Base-by-base conservation (phyloP, 2,888 invertebrate species). In the Dryocosmus kuriphilus region DNA sequence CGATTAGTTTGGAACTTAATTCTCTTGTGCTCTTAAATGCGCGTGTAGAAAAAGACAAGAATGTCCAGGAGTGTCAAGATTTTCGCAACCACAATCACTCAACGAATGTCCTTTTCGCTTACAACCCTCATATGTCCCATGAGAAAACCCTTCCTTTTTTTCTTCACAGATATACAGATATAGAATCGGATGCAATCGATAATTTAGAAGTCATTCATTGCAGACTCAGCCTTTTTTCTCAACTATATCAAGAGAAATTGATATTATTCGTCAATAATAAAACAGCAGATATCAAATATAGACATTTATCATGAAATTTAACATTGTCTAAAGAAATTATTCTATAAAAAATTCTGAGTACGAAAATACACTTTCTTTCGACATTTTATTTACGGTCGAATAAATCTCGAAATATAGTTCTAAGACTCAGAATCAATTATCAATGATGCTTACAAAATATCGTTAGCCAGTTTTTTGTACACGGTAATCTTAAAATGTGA, bases 41-140 rank as follows among this genome's bases (percentile, higher is more conserved):
- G 61, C 62, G 76, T 81, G 85, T 80, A 83, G 82, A 81, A 83
- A 85, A 81, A 78, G 75, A 80, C 79, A 85, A 85, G 86, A 79
- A 87, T 87, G 87, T 88, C 86, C 86, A 86, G 87, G 82, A 84
- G 87, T 86, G 91, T 91, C 91, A 90, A 88, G 90, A 90, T 88
- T 87, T 85, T 85, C 83, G 89, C 86, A 89, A 87, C 90, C 90
- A 90, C 91, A 91, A 91, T 91, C 91, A 91, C 87, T 91, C 91
- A 91, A n/a, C n/a, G 87, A 86, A 85, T 89, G 91, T 91, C 91
- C 87, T 90, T 89, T 87, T 88, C 90, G 88, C 85, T 91, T 90
- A 91, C 88, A 83, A 51, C 85, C 88, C 88, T 91, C 91, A 90
- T 91, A 91, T 88, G 88, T 91, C 87, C 88, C 87, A 88, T 88